These are phyloP conservation scores for Molossus alvarezi DNA, from an alignment of 2,797 vertebrate species.

Conservation along the genomic window DNA sequence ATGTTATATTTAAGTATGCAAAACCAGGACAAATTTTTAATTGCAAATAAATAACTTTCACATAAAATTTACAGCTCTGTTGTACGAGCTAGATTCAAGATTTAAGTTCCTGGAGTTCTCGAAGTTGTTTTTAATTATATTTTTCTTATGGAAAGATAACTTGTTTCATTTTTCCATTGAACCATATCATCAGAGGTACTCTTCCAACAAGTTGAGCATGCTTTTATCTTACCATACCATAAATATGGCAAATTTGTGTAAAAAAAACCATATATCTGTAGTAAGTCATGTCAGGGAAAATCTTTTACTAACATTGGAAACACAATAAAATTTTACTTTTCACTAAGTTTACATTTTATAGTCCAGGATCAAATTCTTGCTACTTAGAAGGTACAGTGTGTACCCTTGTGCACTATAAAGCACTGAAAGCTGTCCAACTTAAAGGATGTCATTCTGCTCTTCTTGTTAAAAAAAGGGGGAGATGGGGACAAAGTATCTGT, in stretches of 20 bases:
- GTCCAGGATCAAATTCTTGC: slow-evolving; percentile 36
- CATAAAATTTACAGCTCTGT: background rate
- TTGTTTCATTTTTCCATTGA: slow-evolving; percentile 64
- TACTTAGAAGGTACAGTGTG: slow-evolving; percentile 21
- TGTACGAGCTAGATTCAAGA: slow-evolving; percentile 33
- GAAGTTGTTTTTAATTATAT: slow-evolving; percentile 47
- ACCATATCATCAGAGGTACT: background rate
- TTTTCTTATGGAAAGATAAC: slow-evolving; percentile 50
- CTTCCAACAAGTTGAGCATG: slow-evolving; percentile 6
- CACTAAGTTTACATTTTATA: slow-evolving; percentile 39
- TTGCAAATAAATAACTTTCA: background rate
- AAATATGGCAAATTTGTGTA: background rate
- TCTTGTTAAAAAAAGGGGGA: slow-evolving; percentile 25
- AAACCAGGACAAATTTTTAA: slow-evolving; percentile 5
- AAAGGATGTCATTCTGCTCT: background rate
- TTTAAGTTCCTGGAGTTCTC: background rate
- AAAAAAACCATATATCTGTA: background rate
- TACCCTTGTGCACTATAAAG: background rate
- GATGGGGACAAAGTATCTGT: too few species aligned
- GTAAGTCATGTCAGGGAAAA: slow-evolving; percentile 58
- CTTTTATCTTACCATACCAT: slow-evolving; percentile 7
- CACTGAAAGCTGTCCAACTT: slow-evolving; percentile 12
- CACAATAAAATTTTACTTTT: slow-evolving; percentile 53
- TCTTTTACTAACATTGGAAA: slow-evolving; percentile 48
- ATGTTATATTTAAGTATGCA: background rate